Evolutionary conservation across 2,888 invertebrate species (phyloP).

Genomic region (Baccha elongata): DNA sequence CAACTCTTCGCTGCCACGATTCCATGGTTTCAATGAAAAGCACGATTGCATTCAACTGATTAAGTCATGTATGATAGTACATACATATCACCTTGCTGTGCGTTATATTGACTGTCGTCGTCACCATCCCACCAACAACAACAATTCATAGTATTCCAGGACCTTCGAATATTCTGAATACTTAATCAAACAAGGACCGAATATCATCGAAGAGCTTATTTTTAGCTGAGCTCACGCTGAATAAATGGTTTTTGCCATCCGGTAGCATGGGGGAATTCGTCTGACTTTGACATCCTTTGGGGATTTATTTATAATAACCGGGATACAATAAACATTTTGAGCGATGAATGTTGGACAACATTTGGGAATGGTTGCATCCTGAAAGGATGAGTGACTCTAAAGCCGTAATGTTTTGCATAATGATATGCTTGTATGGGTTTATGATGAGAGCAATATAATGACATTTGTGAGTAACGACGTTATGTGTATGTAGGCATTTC

Average conservation of each 20-base stretch:
- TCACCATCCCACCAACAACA: conserved; percentile 12
- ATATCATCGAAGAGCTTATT: conserved; percentile 11
- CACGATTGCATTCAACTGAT: conserved; percentile 25
- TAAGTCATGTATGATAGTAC: conserved; percentile 28
- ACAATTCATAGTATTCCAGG: conserved; percentile 1
- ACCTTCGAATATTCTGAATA: conserved; percentile 48
- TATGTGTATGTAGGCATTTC: neutral
- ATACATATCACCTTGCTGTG: neutral
- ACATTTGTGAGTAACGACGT: conserved; percentile 14
- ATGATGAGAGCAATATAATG: conserved; percentile 38
- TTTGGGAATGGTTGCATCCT: conserved; percentile 34
- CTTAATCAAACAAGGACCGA: conserved; percentile 52
- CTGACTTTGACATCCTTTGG: conserved; percentile 48
- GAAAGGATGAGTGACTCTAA: conserved; percentile 44
- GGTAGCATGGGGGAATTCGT: neutral
- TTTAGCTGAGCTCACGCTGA: conserved; percentile 7
- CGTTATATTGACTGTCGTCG: neutral
- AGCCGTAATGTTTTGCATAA: conserved; percentile 55
- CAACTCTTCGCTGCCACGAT: neutral
- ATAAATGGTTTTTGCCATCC: conserved; percentile 13
- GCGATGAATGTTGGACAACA: conserved; percentile 35
- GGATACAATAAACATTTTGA: conserved; percentile 21
- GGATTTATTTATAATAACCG: conserved; percentile 52
- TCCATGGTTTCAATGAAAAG: conserved; percentile 16
- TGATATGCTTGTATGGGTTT: conserved; percentile 32